Percentiles rank a stretch among this genome's conserved stretches.
Conservation (phyloP, 2,113 vertebrate species). For the Ceyx melanurus region DNA sequence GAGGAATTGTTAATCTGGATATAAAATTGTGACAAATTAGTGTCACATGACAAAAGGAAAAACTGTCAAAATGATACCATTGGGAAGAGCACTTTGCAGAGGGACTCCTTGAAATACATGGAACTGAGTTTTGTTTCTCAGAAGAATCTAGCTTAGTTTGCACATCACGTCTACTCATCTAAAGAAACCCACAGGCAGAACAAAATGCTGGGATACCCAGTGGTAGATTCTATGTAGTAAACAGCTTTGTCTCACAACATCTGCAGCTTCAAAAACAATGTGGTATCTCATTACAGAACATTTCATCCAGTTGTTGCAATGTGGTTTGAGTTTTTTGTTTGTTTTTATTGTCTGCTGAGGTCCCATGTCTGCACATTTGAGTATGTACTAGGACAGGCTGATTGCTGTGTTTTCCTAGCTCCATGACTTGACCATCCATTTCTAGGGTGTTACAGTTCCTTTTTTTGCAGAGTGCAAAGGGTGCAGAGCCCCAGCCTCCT, state of each 20-base stretch:
- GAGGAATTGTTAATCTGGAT: not conserved
- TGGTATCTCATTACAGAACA: not conserved
- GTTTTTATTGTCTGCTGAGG: not conserved
- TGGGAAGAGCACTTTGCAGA: not conserved
- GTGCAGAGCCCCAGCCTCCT: not conserved
- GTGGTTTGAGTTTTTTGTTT: not conserved
- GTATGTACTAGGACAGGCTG: not conserved
- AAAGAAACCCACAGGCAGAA: not conserved
- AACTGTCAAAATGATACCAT: not conserved
- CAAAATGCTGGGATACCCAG: not conserved
- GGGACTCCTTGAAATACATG: not conserved
- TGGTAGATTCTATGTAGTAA: not conserved
- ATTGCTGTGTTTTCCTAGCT: not conserved
- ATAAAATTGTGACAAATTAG: conserved; percentile 8
- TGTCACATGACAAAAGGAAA: not conserved
- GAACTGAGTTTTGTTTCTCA: not conserved
- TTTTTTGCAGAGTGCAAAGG: not conserved
- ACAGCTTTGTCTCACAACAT: not conserved
- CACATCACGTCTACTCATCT: not conserved
- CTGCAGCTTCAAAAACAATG: not conserved
- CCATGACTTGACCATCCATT: not conserved
- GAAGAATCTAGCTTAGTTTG: not conserved
- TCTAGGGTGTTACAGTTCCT: not conserved
- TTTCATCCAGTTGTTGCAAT: not conserved
- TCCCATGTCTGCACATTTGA: not conserved